These are phyloP conservation scores for Xenus cinereus DNA, from an alignment of 2,113 vertebrate genomes.

Conservation along the genomic window DNA sequence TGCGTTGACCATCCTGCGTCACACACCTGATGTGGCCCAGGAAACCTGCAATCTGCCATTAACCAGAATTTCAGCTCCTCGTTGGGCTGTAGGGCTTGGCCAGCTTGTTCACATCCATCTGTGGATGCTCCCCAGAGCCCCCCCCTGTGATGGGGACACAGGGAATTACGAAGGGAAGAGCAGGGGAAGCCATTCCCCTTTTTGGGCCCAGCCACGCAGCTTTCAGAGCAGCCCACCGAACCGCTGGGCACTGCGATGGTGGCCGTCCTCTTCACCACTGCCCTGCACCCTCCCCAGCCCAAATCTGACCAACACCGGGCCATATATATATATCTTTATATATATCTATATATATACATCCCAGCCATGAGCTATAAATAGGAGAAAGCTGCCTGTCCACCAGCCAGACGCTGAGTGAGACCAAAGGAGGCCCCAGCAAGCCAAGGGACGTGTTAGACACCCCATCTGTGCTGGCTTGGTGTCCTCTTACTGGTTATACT, in stretches of 20 bases:
- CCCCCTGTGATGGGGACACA: fast-evolving
- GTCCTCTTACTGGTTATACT: neutral
- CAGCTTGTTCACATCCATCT: neutral
- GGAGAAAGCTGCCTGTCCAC: neutral
- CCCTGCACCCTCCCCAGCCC: fast-evolving
- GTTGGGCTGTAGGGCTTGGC: neutral
- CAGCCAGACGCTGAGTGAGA: neutral
- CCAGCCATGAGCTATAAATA: neutral
- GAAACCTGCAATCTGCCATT: neutral
- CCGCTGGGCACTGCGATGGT: fast-evolving
- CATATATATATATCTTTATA: too few relatives aligned
- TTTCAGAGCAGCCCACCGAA: fast-evolving
- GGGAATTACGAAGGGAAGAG: neutral
- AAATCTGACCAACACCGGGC: neutral
- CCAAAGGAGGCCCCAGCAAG: neutral
- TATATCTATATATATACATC: neutral
- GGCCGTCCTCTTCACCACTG: neutral
- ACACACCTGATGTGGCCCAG: neutral
- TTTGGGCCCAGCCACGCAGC: neutral
- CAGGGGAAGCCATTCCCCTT: neutral
- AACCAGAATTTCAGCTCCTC: neutral
- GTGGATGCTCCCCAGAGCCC: neutral
- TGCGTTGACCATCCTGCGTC: neutral
- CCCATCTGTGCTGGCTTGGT: neutral
- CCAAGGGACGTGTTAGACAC: neutral